Percentiles rank a stretch among this genome's conserved stretches.
These are phyloP conservation scores for Microcebus griseorufus DNA, from an alignment of 2,113 vertebrate genomes.

Conservation along the genomic window DNA sequence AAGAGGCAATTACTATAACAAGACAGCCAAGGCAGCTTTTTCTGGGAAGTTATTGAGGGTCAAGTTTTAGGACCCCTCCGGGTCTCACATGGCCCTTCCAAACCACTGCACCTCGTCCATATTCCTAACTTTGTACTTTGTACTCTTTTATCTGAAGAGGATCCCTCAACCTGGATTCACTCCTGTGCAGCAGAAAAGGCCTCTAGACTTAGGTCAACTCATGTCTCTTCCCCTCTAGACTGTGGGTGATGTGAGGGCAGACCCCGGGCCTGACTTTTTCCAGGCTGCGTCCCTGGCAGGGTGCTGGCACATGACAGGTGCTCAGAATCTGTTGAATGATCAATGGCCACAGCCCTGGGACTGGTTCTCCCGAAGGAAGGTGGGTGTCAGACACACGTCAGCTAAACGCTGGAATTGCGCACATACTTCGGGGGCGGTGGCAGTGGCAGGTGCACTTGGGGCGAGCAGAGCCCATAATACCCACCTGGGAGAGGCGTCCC, in stretches of 20 bases:
- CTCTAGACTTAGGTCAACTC: background rate
- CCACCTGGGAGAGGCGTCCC: conserved; percentile 89
- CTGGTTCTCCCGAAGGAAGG: background rate
- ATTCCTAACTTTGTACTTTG: background rate
- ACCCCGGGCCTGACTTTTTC: background rate
- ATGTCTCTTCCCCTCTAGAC: background rate
- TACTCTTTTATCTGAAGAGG: background rate
- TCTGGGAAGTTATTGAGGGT: background rate
- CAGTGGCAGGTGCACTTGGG: fast-evolving
- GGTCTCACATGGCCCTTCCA: background rate
- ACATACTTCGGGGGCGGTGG: fast-evolving
- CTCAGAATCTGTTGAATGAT: background rate
- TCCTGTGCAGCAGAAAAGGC: background rate
- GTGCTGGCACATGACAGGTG: background rate
- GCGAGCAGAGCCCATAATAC: background rate
- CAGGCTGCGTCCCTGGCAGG: background rate
- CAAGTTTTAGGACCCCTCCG: background rate
- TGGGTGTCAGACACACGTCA: background rate
- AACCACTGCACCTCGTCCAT: background rate
- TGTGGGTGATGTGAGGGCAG: background rate
- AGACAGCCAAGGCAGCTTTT: fast-evolving
- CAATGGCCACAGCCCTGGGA: background rate
- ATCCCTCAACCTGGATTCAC: background rate
- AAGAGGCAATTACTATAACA: background rate
- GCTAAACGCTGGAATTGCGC: background rate